Evolutionary conservation across 2,888 invertebrate genomes (phyloP), one percentile per base, ranked within the genome.

Genomic region (Philereme transversata): DNA sequence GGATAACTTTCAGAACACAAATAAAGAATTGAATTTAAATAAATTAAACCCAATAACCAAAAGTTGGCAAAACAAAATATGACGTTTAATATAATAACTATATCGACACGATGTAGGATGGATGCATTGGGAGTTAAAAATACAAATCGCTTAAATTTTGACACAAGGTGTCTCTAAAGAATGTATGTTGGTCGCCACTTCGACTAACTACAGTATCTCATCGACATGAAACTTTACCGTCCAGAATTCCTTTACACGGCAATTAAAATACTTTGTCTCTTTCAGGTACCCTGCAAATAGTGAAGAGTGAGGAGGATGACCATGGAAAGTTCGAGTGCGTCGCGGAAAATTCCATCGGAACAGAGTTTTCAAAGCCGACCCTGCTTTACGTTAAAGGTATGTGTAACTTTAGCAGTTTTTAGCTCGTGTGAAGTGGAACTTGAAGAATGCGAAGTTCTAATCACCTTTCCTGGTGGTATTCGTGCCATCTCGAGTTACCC

Each of bases 271-370:
- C 65, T 67, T 64, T 65, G 62, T 61, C 64, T 64, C 73, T 90
- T 88, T 38, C 92, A 97, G 97, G 97, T 77, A 95, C 96, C 54
- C 92, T 99, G 70, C 97, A 98, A 93, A 98, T 99, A 76, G 95
- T 95, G 73, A 96, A 96, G 84, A 97, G 97, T 74, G 96, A 97
- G 76, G 97, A 97, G 79, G 96, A 96, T 73, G 99, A 99, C 90
- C 97, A 97, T 82, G 99, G 98, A 55, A 97, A 97, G 87, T 99
- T 98, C 86, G 99, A 99, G 88, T 99, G 99, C 85, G 97, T 98
- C 48, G 98, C 98, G 0, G 98, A 98, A 82, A 99, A 99, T 86
- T 94, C 96, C 4, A 95, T 97, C 61, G 99, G 99, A 58, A 98
- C 98, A 0, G 98, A 98, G 83, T 97, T 97, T 85, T 98, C 99